A percentile compares a stretch with the other conserved stretches of the same genome.
Conservation (phyloP, 2,888 invertebrate species). For the Eledona agricola region DNA sequence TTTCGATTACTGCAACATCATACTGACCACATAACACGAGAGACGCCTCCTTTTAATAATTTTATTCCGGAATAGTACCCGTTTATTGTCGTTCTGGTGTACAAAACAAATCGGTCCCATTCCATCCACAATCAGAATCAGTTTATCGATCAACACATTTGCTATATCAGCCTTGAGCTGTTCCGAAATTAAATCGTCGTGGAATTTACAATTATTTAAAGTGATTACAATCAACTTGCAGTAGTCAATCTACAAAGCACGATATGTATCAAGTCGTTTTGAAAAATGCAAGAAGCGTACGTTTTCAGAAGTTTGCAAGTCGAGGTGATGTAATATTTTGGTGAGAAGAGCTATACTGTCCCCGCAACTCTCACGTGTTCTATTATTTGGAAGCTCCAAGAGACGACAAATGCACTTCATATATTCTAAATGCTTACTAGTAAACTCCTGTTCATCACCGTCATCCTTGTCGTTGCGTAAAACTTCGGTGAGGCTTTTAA, state of each 20-base stretch:
- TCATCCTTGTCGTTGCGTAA: slow-evolving; percentile 47
- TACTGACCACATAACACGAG: too few relatives aligned
- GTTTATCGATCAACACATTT: slow-evolving; percentile 51
- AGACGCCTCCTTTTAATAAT: slow-evolving; percentile 1
- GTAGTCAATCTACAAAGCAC: slow-evolving; percentile 51
- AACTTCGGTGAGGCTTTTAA: slow-evolving; percentile 50
- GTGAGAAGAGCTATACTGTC: slow-evolving; percentile 50
- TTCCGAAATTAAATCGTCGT: slow-evolving; percentile 49
- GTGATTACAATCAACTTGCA: slow-evolving; percentile 54
- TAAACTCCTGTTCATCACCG: too few relatives aligned
- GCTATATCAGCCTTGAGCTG: slow-evolving; percentile 53
- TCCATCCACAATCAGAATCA: slow-evolving; percentile 52
- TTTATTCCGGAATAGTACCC: slow-evolving; percentile 19
- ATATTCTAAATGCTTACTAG: too few relatives aligned
- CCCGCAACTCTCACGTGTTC: slow-evolving; percentile 48
- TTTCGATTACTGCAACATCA: too few relatives aligned
- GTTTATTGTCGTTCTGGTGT: slow-evolving; percentile 40
- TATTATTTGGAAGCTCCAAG: slow-evolving; percentile 52
- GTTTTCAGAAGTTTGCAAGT: slow-evolving; percentile 42
- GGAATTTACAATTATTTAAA: slow-evolving; percentile 54
- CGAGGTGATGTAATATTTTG: slow-evolving; percentile 49
- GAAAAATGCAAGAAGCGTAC: slow-evolving; percentile 8
- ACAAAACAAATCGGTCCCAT: slow-evolving; percentile 39
- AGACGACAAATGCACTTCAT: slow-evolving; percentile 56
- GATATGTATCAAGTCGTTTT: slow-evolving; percentile 1